A percentile compares a stretch with the other conserved stretches of the same genome.
These are phyloP conservation scores for Cylas formicarius DNA, from an alignment of 1,140 invertebrate genomes.

Conservation along the genomic window DNA sequence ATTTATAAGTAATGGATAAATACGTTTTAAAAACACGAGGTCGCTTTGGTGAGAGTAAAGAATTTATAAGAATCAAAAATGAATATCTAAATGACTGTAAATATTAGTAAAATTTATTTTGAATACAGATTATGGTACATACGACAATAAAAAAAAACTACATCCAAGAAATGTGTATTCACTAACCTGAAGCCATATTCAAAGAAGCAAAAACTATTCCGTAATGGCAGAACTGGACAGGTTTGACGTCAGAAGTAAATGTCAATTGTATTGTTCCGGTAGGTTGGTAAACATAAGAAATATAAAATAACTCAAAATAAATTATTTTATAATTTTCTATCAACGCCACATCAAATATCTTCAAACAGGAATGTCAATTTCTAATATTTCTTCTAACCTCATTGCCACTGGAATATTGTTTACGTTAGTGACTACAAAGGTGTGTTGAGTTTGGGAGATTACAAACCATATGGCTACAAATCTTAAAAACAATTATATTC, in stretches of 20 bases:
- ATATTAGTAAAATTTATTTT: background rate
- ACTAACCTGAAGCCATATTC: slow-evolving; percentile 31
- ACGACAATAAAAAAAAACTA: background rate
- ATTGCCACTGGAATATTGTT: too few species aligned
- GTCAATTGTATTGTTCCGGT: slow-evolving; percentile 12
- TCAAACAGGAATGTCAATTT: too few species aligned
- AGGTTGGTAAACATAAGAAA: slow-evolving; percentile 8
- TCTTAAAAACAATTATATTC: too few species aligned
- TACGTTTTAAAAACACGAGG: slow-evolving; percentile 18
- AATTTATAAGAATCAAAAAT: slow-evolving; percentile 4
- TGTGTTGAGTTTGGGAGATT: too few species aligned
- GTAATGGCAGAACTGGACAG: slow-evolving; percentile 13
- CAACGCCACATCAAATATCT: too few species aligned
- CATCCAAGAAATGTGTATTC: slow-evolving; percentile 10
- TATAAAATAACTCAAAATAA: too few species aligned
- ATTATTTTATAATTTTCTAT: too few species aligned
- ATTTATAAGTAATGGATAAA: slow-evolving; percentile 6
- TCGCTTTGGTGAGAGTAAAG: slow-evolving; percentile 5
- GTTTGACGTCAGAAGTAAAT: slow-evolving; percentile 7
- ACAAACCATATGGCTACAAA: too few species aligned
- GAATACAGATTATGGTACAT: background rate
- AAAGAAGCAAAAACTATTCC: slow-evolving; percentile 5
- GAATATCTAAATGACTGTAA: background rate
- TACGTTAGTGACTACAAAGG: too few species aligned
- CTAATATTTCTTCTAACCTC: too few species aligned